Evolutionary conservation across 2,888 invertebrate species (phyloP).

Genomic region (Malacosoma neustria): DNA sequence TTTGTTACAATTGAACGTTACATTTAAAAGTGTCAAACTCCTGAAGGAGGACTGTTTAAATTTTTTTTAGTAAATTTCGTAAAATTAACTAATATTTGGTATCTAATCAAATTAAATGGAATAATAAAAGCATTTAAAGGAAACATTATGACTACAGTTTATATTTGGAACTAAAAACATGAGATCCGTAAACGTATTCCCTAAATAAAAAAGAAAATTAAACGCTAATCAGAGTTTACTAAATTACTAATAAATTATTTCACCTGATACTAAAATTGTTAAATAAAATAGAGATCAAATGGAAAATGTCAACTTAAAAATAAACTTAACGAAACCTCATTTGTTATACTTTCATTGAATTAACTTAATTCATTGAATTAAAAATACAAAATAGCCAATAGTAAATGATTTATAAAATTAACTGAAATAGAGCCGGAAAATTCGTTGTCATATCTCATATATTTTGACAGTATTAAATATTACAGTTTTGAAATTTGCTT

Average conservation of each 20-base stretch:
- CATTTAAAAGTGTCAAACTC: background rate
- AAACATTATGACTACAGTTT: slow-evolving; percentile 57
- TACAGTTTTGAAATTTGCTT: no score
- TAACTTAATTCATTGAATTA: no score
- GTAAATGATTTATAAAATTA: no score
- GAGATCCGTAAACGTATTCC: slow-evolving; percentile 47
- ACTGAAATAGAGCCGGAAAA: no score
- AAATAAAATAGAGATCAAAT: slow-evolving; percentile 68
- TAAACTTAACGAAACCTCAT: slow-evolving; percentile 60
- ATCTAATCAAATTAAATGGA: slow-evolving; percentile 45
- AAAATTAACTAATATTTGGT: slow-evolving; percentile 69
- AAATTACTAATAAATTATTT: slow-evolving; percentile 48
- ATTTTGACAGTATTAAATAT: no score
- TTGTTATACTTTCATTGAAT: slow-evolving; percentile 17
- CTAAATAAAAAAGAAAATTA: slow-evolving; percentile 28
- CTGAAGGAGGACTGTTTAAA: background rate
- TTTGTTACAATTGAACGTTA: slow-evolving; percentile 9
- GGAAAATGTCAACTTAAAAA: slow-evolving; percentile 51
- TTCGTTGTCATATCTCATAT: no score
- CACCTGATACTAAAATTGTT: slow-evolving; percentile 46
- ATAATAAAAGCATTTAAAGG: slow-evolving; percentile 29
- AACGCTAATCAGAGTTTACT: slow-evolving; percentile 20
- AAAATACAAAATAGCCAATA: no score
- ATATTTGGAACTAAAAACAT: slow-evolving; percentile 68
- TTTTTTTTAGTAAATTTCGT: slow-evolving; percentile 5